Evolutionary conservation across 2,797 vertebrate genomes (phyloP), one percentile per base, ranked within the genome.

Genomic region (Neoniphon sammara): DNA sequence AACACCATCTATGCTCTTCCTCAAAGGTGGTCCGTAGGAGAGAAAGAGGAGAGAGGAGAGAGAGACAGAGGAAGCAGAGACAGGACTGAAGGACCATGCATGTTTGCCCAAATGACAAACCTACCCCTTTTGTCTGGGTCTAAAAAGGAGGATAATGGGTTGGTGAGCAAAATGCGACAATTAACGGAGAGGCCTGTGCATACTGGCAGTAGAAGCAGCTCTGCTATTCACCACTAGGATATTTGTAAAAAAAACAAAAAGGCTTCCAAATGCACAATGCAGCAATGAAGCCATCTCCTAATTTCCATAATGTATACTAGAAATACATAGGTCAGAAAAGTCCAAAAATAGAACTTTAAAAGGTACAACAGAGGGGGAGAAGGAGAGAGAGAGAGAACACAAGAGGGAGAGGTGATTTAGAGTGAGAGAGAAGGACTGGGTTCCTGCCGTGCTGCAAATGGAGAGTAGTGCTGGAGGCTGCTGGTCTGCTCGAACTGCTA

Each of bases 391-490:
- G 50, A 69, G 59, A 62, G 62, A 59, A 75, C 50, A 75, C 54
- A 66, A 77, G 56, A 58, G 66, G 42, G 57, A 54, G 73, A 23
- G 34, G 36, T 65, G 25, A 66, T 77, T n/a, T 50, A 61, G 66
- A 76, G 77, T 61, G 34, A 61, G 46, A 59, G 55, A 70, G 60
- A 64, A 73, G 58, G 63, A 83, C 75, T 39, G 21, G 65, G 58
- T 82, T 83, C 86, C 80, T 52, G 78, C 67, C 31, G 60, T 78
- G 78, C 52, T 73, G 77, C 73, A 90, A 91, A 92, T 85, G 84
- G 81, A 89, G 81, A 87, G 70, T 5, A 76, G 73, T 31, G 90
- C 92, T 90, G 0, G 55, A 84, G 86, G 90, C 90, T 78, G 66
- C 60, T 21, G 60, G 69, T 78, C 84, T 85, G 86, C 85, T 79